phyloP scores from a whole-genome alignment of 2,797 vertebrate species.

The Manis crassicaudata region DNA sequence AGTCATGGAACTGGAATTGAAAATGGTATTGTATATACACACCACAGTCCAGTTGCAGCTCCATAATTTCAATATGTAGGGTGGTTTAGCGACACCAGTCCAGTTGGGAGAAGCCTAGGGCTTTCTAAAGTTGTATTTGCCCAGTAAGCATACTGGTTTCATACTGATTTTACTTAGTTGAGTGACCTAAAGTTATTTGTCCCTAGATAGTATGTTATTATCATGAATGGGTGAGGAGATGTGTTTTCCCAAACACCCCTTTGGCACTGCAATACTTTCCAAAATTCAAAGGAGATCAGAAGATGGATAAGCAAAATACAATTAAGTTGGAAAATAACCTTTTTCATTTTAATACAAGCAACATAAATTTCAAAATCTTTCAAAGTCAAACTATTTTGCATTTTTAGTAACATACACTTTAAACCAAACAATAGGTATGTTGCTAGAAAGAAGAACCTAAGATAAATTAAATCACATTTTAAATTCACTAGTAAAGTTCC shows the following conservation, averaged over 20 bases:
- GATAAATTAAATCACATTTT: conserved; percentile 13
- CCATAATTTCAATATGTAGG: not conserved
- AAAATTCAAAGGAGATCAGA: not conserved
- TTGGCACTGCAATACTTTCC: not conserved
- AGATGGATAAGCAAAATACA: not conserved
- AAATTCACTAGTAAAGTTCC: not conserved
- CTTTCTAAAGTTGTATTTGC: not conserved
- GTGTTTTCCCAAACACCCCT: not conserved
- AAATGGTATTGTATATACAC: not conserved
- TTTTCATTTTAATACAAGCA: not conserved
- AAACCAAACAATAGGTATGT: not conserved
- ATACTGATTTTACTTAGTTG: not conserved
- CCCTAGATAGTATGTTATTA: not conserved
- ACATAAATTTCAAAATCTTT: conserved; percentile 30
- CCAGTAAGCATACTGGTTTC: not conserved
- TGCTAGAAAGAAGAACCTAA: not conserved
- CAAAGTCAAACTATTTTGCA: not conserved
- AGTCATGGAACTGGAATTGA: not conserved
- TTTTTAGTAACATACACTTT: conserved; percentile 10
- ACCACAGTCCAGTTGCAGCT: not conserved
- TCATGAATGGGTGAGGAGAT: not conserved
- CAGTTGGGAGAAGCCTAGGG: not conserved
- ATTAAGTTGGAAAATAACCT: not conserved
- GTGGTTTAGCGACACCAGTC: not conserved
- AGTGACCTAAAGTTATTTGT: not conserved